Percentiles rank a stretch among this genome's conserved stretches.
phyloP scores from a whole-genome alignment of 2,888 invertebrate species.

The Axea sp. region DNA sequence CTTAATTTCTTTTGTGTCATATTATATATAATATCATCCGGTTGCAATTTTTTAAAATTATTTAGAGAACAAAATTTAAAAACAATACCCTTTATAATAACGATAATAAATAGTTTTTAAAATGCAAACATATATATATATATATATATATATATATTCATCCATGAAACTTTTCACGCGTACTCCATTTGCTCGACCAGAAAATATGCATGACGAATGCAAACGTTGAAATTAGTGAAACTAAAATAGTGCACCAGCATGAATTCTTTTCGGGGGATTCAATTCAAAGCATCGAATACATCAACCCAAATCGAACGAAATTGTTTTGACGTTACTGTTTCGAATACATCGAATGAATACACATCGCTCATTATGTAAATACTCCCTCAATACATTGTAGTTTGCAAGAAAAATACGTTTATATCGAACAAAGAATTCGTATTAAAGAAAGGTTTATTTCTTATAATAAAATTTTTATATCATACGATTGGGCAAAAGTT shows the following conservation, averaged over 20 bases:
- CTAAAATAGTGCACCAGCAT: slow-evolving; percentile 36
- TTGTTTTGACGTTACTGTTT: slow-evolving; percentile 39
- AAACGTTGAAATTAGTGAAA: slow-evolving; percentile 38
- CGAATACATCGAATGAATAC: slow-evolving; percentile 39
- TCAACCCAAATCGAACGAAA: slow-evolving; percentile 15
- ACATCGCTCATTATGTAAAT: slow-evolving; percentile 36
- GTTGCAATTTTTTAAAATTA: too few relatives aligned
- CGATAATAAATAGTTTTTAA: too few relatives aligned
- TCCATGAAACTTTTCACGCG: slow-evolving; percentile 48
- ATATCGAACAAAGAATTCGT: slow-evolving; percentile 24
- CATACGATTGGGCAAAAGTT: background rate
- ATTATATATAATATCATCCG: too few relatives aligned
- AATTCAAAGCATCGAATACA: slow-evolving; percentile 17
- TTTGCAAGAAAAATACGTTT: slow-evolving; percentile 23
- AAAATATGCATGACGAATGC: slow-evolving; percentile 38
- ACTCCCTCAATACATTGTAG: background rate
- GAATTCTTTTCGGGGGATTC: slow-evolving; percentile 18
- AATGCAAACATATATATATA: too few relatives aligned
- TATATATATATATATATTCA: slow-evolving; percentile 30
- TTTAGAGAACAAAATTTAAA: too few relatives aligned
- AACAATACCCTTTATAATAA: too few relatives aligned
- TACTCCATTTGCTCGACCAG: slow-evolving; percentile 3
- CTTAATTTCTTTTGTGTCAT: too few relatives aligned
- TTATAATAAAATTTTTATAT: background rate
- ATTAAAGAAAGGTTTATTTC: slow-evolving; percentile 11